phyloP scores from a whole-genome alignment of 1,140 invertebrate species.

The Vanessa tameamea region DNA sequence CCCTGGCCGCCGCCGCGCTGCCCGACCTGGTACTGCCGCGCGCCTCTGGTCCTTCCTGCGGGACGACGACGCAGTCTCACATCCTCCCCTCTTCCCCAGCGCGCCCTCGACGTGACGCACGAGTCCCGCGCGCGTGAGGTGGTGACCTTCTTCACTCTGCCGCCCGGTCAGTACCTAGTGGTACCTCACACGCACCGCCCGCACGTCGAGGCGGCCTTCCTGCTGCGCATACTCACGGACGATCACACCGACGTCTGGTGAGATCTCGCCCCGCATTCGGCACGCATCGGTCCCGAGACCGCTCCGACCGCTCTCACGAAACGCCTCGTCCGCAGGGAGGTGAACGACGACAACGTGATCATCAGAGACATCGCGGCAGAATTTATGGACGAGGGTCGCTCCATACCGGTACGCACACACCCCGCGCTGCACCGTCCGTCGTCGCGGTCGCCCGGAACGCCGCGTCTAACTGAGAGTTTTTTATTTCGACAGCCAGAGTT shows the following conservation, averaged over 20 bases:
- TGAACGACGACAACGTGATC: conserved; percentile 89
- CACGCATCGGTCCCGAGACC: background rate
- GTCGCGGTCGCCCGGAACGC: too few relatives aligned
- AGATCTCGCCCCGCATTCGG: conserved; percentile 26
- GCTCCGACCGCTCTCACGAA: background rate
- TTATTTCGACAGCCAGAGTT: conserved; percentile 38
- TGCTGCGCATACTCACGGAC: conserved; percentile 86
- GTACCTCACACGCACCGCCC: conserved; percentile 87
- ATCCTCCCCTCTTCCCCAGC: conserved; percentile 21
- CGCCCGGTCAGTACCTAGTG: conserved; percentile 89
- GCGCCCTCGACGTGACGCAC: conserved; percentile 85
- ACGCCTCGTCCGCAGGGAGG: conserved; percentile 81
- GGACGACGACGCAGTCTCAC: background rate
- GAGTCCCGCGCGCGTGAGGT: conserved; percentile 86
- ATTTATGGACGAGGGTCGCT: conserved; percentile 79
- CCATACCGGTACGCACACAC: conserved; percentile 31
- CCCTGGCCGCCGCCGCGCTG: conserved; percentile 30
- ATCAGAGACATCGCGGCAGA: conserved; percentile 84
- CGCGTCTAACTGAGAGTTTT: background rate
- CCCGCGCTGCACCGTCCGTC: too few relatives aligned
- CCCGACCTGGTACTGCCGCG: background rate
- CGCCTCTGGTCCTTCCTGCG: conserved; percentile 50
- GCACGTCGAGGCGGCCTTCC: conserved; percentile 86
- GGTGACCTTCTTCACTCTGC: conserved; percentile 87
- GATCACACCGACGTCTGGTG: conserved; percentile 88